Percentiles rank a stretch among this genome's conserved stretches.
These are phyloP conservation scores for Mellilla xanthometata DNA, from an alignment of 2,888 invertebrate genomes.

Conservation along the genomic window DNA sequence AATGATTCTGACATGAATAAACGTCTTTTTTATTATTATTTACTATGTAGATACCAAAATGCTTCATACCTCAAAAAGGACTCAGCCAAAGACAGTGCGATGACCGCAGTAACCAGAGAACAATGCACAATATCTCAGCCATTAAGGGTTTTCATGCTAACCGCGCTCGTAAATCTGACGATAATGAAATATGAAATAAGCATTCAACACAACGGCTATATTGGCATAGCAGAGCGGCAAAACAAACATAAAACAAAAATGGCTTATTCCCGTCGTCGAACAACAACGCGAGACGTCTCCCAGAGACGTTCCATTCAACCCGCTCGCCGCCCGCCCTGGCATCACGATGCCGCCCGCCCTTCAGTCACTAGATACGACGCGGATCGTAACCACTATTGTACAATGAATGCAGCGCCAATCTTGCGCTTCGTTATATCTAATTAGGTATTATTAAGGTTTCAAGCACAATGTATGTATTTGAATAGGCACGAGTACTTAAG, in stretches of 20 bases:
- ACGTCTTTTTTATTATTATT: no score
- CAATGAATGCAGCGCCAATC: constrained; percentile 30
- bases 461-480: no score
- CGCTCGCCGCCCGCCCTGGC: constrained; percentile 17
- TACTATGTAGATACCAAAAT: no score
- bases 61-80: background rate
- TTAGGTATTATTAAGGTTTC: background rate
- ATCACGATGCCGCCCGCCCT: constrained; percentile 16
- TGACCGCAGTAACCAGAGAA: background rate
- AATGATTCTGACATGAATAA: no score
- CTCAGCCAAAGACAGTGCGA: constrained; percentile 3
- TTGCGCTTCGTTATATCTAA: constrained; percentile 25
- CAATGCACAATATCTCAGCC: constrained; percentile 14
- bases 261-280: constrained; percentile 46
- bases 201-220: constrained; percentile 60
- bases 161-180: constrained; percentile 49
- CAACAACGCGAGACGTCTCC: constrained; percentile 34
- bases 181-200: constrained; percentile 63
- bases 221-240: constrained; percentile 51
- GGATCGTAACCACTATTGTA: constrained; percentile 33
- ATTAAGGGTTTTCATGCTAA: constrained; percentile 30
- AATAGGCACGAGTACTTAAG: no score
- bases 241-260: constrained; percentile 65
- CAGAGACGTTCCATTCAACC: constrained; percentile 41
- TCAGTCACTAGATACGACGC: constrained; percentile 15